Evolutionary conservation across 2,888 invertebrate species (phyloP), one percentile per base, ranked within the genome.

Genomic region (Oscheius sp.): DNA sequence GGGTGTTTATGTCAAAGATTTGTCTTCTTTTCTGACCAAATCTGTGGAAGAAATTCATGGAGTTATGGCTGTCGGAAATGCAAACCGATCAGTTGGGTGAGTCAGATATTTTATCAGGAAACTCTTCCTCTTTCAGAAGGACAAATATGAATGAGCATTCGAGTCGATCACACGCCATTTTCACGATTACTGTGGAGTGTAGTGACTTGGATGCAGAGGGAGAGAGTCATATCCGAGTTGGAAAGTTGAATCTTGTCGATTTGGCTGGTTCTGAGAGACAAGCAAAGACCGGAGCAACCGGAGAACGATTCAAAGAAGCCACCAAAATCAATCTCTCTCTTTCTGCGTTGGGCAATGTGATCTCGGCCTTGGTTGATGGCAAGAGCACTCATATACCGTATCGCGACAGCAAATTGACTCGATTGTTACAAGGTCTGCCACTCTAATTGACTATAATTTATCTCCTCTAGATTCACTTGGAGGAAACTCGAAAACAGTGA

Each of bases 71-170:
- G 90, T 92, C 52, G 98, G 98, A 63, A 96, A 96, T 88, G 91
- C 92, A 82, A 93, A 95, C 89, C 91, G 98, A 82, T 93, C 95
- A n/a, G 92, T 95, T 57, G 97, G 91, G 90, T 90, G 80, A 69
- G 65, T 46, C 42, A 34, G 12, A 29, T n/a, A 12, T n/a, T 23
- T 23, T 23, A 12, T 15, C 6, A 45, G 5, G n/a, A n/a, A 10
- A 45, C 10, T 17, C n/a, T 29, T 29, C n/a, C 46, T 20, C 57
- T 72, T 81, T 46, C 72, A 83, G 82, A 2, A 70, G 82, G n/a
- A 96, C 96, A 64, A 93, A 96, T 88, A 96, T 96, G 96, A 98
- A 99, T 89, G 95, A 95, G 88, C 96, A 96, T 88, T 96, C 95
- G 84, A 75, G 76, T 29, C 83, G 89, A 74, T 95, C 95, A 53